Base-by-base conservation (phyloP, 1,140 invertebrate species). In the Riptortus pedestris region DNA sequence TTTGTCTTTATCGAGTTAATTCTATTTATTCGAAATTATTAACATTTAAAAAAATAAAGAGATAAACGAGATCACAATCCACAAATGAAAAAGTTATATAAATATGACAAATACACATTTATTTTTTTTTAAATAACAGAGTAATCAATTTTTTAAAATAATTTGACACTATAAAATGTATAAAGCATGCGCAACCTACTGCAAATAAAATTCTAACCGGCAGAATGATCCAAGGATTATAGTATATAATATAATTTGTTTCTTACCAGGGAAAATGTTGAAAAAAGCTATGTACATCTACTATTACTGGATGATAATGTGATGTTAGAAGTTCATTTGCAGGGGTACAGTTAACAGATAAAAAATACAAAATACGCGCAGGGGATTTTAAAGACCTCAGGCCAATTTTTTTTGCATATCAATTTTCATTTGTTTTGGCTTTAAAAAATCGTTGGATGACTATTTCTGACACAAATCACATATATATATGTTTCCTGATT, bases 161-260 rank as follows among this genome's bases (percentile, higher is more conserved):
- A 59, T 26, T 43, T 29, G 33, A 64, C 14, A 24, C 24, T 55
- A 55, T 55, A 55, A 55, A 24, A 7, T 57, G 38, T 64, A 57
- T 28, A 61, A 61, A 51, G 47, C 31, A 60, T 62, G 27, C 43
- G 26, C 14, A 59, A 38, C 57, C 33, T 47, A 48, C 62, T 66
- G 65, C 65, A 66, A 66, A 66, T 60, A 66, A 66, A 66, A 66
- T 66, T 66, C 65, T 63, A 63, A 66, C 62, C 47, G 47, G 47
- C 27, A 52, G 28, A 24, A 62, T 55, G 51, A 55, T 55, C 51
- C 51, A 55, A 55, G 24, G 51, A 55, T 55, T 55, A 55, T 14
- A 55, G 51, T 55, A 24, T 11, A 26, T 27, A 7, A 7, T 5
- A 55, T 2, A 55, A 24, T 24, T 55, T 51, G 51, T 18, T 7